Percentiles rank a stretch among this genome's conserved stretches.
Conservation (phyloP, 2,113 vertebrate species). For the Martes martes region DNA sequence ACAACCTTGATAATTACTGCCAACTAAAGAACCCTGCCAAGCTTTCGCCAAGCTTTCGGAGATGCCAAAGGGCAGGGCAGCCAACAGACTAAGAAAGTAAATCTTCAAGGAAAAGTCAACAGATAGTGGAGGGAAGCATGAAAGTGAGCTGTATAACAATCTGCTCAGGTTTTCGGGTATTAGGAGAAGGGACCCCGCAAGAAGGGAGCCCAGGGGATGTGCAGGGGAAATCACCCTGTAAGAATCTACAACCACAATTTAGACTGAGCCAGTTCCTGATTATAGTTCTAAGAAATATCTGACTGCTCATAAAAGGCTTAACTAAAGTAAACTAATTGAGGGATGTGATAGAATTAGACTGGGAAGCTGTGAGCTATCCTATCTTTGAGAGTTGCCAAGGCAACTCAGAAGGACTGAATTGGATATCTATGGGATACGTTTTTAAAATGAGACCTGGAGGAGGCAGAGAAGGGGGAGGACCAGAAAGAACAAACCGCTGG, state of each 20-base stretch:
- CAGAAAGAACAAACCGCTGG: constrained; percentile 42
- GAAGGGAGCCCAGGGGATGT: not conserved
- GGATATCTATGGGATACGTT: not conserved
- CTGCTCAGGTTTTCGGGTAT: not conserved
- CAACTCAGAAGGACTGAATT: constrained; percentile 56
- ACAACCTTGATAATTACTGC: not conserved
- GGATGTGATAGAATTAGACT: constrained; percentile 42
- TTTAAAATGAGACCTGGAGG: constrained; percentile 60
- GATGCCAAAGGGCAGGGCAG: not conserved
- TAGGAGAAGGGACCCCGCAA: not conserved
- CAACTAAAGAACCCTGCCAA: not conserved
- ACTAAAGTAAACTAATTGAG: constrained; percentile 35
- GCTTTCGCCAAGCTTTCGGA: not conserved
- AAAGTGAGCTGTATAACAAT: not conserved
- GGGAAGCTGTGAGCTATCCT: constrained; percentile 16
- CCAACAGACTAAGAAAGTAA: not conserved
- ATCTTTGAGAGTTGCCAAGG: constrained; percentile 64
- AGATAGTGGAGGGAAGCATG: not conserved
- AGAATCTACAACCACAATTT: not conserved
- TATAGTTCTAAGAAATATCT: constrained; percentile 12
- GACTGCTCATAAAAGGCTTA: not conserved
- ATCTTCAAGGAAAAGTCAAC: not conserved
- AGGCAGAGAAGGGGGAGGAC: not conserved
- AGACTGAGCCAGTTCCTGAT: not conserved
- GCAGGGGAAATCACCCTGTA: not conserved